Conservation (phyloP, 2,888 invertebrate genomes). For the Ormyrus thymus region DNA sequence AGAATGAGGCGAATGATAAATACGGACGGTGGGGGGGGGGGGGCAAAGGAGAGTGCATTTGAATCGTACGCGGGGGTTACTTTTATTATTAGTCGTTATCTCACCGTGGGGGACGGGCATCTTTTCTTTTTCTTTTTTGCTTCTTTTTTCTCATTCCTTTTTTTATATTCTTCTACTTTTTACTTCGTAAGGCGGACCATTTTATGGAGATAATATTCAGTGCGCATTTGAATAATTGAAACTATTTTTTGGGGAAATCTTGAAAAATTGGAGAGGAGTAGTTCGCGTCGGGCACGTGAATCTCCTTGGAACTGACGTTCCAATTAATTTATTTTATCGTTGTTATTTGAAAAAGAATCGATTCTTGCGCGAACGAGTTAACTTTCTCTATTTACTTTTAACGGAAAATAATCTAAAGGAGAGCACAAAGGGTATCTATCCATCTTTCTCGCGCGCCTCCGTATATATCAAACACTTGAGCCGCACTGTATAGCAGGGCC, state of each 20-base stretch:
- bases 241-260: too few relatives aligned
- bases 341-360: too few relatives aligned
- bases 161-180: background rate
- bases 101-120: background rate
- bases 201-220: too few relatives aligned
- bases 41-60: background rate
- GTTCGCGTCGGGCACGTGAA: too few relatives aligned
- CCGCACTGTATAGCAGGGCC: conserved; percentile 7
- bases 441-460: background rate
- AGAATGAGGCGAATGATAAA: background rate
- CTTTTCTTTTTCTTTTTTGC: background rate
- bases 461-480: background rate
- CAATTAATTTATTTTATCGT: too few relatives aligned
- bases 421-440: conserved; percentile 26
- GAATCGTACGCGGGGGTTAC: background rate
- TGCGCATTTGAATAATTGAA: too few relatives aligned
- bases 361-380: too few relatives aligned
- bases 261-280: too few relatives aligned
- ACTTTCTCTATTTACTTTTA: conserved; percentile 35
- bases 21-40: background rate
- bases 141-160: background rate
- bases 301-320: too few relatives aligned
- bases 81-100: conserved; percentile 34
- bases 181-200: too few relatives aligned
- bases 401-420: conserved; percentile 5